Conservation (phyloP, 2,113 vertebrate genomes). For the Petroica traversi region DNA sequence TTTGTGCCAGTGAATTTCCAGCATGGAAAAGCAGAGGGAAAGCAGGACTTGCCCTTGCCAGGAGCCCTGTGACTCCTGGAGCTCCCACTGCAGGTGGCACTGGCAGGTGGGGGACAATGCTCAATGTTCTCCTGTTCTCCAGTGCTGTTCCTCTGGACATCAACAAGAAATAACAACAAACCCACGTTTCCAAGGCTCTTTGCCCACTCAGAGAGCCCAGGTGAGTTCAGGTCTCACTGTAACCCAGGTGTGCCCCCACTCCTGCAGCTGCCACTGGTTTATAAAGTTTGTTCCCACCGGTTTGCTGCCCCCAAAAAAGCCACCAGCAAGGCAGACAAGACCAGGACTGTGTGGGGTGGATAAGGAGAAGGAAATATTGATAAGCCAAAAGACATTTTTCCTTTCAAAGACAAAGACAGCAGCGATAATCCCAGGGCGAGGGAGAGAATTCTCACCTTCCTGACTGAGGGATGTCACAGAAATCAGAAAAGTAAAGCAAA, state of each 20-base stretch:
- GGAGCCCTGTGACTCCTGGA: neutral
- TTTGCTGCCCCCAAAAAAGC: neutral
- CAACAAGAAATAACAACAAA: neutral
- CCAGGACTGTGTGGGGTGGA: neutral
- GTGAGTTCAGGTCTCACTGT: neutral
- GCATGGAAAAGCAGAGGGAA: neutral
- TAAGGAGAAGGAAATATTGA: neutral
- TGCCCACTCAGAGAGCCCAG: neutral
- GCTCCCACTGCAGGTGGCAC: neutral
- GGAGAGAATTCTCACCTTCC: neutral
- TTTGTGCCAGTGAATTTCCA: neutral
- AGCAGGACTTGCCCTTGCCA: neutral
- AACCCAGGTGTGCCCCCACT: no score
- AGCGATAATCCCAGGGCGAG: neutral
- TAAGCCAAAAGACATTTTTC: neutral
- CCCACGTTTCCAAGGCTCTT: neutral
- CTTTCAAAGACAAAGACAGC: neutral
- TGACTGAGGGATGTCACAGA: neutral
- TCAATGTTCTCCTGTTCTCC: accelerated
- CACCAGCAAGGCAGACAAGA: neutral
- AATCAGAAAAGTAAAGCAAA: neutral
- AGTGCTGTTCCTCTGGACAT: no score
- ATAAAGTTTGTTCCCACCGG: neutral
- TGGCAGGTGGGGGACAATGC: accelerated
- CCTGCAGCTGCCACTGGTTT: neutral